Evolutionary conservation across 92 coral and sea anemone species (phyloP), one percentile per base, ranked within the genome.

Genomic region (Paragorgia papillata): DNA sequence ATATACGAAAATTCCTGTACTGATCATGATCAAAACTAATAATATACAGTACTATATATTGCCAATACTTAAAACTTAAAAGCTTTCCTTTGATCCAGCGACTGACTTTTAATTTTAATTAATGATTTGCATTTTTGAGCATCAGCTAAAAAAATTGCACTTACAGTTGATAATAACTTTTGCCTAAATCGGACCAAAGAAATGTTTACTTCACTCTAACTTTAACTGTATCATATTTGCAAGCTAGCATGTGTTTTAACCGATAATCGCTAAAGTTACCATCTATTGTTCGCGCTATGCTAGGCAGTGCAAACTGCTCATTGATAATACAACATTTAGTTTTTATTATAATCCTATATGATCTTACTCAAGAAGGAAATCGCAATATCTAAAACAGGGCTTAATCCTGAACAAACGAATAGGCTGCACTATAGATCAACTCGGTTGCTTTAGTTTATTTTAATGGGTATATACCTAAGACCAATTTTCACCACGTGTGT

Each of bases 401-500:
- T 15, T 15, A 46, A 46, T 46, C 15, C 2, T 46, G n/a, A 46
- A 9, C 7, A 2, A 2, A 46, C 12, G 29, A 53, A 25, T 30
- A 55, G 37, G 33, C 61, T 71, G 78, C 64, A 30, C 20, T 71
- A 12, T 33, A 71, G 54, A 17, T 3, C 48, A 50, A 71, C 33
- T 26, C 49, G 64, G 22, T 53, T 27, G 15, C 33, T 55, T 55
- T 12, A 53, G 33, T 29, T 55, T 17, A 32, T 53, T 55, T 29
- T 40, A 71, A 53, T 69, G 76, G 54, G 43, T 51, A n/a, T n/a
- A n/a, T n/a, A 46, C 58, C 57, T 2, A 49, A 49, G 20, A 10
- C 59, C 33, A 69, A 53, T 53, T 54, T 54, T 55, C 48, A 71
- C 78, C 78, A 71, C 78, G 78, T 71, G 78, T 55, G 9, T 53